Evolutionary conservation across 2,113 vertebrate genomes (phyloP), one percentile per base, ranked within the genome.

Genomic region (Pao palembangensis): DNA sequence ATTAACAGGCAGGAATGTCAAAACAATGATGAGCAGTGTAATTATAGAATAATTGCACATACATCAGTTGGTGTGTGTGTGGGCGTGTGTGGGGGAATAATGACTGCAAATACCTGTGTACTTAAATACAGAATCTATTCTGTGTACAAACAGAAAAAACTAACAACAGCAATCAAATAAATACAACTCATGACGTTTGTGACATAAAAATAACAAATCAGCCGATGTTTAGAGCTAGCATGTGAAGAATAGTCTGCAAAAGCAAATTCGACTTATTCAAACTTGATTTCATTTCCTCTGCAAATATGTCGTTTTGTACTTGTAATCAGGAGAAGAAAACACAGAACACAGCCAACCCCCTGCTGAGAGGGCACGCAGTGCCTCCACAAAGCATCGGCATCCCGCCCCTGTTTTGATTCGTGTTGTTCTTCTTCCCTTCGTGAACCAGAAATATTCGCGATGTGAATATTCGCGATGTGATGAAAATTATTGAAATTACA

Each of bases 21-120:
- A 56, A 58, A 28, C 62, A 43, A 73, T 79, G 73, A 83, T 65
- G 62, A 77, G 81, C 78, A 77, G 78, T 58, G 60, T 84, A 83
- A 84, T 83, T 54, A 73, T 46, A 53, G 67, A 61, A 76, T 16
- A 6, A 46, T 46, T 46, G 14, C 44, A 46, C 44, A 46, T n/a
- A 46, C 44, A 46, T 16, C n/a, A n/a, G n/a, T 15, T 25, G 23
- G 3, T 25, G 23, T 3, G 44, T 46, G 44, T 46, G 14, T 46
- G 44, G 8, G 31, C 8, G 31, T 34, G 31, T 34, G 31, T 34
- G 31, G 4, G 25, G 25, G 25, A 6, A 5, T 28, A 28, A 28
- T 28, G 5, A 28, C 25, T 5, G 25, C 4, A 28, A 28, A 28
- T 38, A 38, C 8, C 34, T 38, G 34, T 38, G 11, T 8, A 38